Evolutionary conservation across 2,797 vertebrate genomes (phyloP), one percentile per base, ranked within the genome.

Genomic region (Muscicapa comitata): DNA sequence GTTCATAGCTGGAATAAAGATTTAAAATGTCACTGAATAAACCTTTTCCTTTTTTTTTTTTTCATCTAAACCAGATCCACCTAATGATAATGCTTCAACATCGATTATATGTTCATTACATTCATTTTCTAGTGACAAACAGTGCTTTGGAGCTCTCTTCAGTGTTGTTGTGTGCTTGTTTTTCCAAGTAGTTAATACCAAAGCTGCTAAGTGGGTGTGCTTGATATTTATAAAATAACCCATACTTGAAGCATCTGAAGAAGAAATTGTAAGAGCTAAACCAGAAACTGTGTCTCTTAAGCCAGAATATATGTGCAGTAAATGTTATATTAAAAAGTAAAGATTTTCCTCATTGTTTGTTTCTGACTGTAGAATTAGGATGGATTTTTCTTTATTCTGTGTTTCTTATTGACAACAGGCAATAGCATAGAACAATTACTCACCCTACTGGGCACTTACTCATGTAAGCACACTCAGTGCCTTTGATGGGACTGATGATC

Each of bases 361-460:
- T 93, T 65, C 66, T 78, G 50, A 25, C 17, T 11, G 1, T 73
- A 31, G 51, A 91, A 63, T 48, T 75, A 43, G 6, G 48, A 53
- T 51, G 26, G 19, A 14, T 80, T 94, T 94, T 81, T 83, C 57
- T 51, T 75, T 59, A 50, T 47, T 89, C 67, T 13, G 0, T 47
- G 53, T 61, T 68, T 89, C 35, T n/a, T 83, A 23, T 42, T 90
- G 89, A 80, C 57, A 72, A 4, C 33, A 77, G 62, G 38, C 61
- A 54, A 70, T 51, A 95, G 16, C 33, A 62, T 70, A 91, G 90
- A 95, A 91, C 91, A 87, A 72, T 96, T 95, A 94, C 84, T 91
- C 94, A 94, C 95, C 88, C 85, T 95, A 17, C 86, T 88, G 78
- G 81, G 88, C 94, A 78, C 31, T 90, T 81, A 70, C 25, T 90